Evolutionary conservation across 2,113 vertebrate genomes (phyloP).

Genomic region (Epinephelus fuscoguttatus): DNA sequence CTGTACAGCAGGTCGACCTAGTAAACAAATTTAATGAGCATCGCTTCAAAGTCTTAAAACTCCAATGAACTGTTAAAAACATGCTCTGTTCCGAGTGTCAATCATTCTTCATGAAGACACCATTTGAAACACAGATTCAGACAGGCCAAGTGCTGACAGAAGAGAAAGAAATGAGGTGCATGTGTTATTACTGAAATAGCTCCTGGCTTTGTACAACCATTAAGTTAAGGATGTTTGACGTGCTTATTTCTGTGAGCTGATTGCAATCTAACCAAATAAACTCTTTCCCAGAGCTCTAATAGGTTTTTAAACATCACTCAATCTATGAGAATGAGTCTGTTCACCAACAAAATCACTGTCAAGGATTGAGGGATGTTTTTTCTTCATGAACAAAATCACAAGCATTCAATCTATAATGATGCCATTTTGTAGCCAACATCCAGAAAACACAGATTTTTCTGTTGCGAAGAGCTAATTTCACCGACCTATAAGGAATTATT

Average conservation of each 20-base stretch:
- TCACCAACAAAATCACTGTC: too few species aligned
- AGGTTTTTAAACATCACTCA: background rate
- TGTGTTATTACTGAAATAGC: slow-evolving; percentile 3
- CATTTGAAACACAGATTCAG: slow-evolving; percentile 3
- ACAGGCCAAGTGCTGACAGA: background rate
- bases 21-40: slow-evolving; percentile 32
- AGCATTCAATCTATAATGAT: background rate
- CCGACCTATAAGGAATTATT: background rate
- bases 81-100: slow-evolving; percentile 8
- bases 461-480: background rate
- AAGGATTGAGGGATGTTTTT: background rate
- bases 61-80: background rate
- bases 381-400: background rate
- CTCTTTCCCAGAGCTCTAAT: background rate
- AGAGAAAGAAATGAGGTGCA: background rate
- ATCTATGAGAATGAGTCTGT: background rate
- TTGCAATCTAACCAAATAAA: background rate
- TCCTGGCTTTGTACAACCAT: background rate
- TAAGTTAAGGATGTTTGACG: background rate
- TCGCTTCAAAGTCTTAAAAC: slow-evolving; percentile 4
- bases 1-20: slow-evolving; percentile 7
- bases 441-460: background rate
- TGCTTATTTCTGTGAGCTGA: background rate
- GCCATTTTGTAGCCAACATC: background rate
- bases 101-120: background rate